These are phyloP conservation scores for Sepiola atlantica DNA, from an alignment of 2,888 invertebrate species.

Conservation along the genomic window DNA sequence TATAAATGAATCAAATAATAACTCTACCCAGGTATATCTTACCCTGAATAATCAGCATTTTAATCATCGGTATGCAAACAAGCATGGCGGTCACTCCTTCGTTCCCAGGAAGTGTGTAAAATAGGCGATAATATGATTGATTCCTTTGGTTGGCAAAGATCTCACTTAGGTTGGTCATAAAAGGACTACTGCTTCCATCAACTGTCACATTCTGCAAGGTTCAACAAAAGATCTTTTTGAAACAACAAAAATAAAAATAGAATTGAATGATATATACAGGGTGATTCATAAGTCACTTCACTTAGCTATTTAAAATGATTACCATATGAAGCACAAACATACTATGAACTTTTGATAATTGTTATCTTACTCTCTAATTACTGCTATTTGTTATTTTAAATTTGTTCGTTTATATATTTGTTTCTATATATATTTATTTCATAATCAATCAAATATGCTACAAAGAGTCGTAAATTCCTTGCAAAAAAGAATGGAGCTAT, in stretches of 20 bases:
- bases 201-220: background rate
- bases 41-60: slow-evolving; percentile 9
- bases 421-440: too few species aligned
- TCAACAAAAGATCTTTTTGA: background rate
- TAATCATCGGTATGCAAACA: background rate
- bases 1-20: background rate
- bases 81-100: background rate
- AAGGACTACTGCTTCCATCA: background rate
- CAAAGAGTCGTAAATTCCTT: too few species aligned
- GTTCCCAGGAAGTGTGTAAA: background rate
- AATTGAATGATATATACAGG: too few species aligned
- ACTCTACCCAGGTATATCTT: background rate
- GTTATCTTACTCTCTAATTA: too few species aligned
- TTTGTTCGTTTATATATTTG: too few species aligned
- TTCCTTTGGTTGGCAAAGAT: background rate
- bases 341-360: too few species aligned
- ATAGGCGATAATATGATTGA: background rate
- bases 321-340: too few species aligned
- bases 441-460: too few species aligned
- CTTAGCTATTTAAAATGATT: too few species aligned
- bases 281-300: too few species aligned
- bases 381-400: too few species aligned
- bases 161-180: background rate
- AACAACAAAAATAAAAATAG: background rate
- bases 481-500: too few species aligned